phyloP scores from a whole-genome alignment of 1,140 invertebrate species.

The Leptoteleia sp. region DNA sequence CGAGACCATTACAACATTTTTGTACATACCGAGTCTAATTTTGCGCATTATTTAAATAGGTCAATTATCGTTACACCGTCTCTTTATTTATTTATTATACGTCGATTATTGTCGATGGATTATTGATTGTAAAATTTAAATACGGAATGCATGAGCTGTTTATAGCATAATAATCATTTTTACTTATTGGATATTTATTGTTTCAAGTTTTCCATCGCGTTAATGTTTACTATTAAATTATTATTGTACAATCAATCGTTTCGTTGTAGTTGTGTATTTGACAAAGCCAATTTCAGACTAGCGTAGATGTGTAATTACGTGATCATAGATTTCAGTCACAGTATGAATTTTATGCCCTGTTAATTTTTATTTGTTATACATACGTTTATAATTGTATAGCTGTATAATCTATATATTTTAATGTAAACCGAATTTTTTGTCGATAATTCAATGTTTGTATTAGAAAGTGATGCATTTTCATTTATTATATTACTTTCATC shows the following conservation, averaged over 20 bases:
- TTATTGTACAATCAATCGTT: conserved; percentile 24
- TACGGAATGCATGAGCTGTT: conserved; percentile 35
- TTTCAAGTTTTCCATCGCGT: conserved; percentile 37
- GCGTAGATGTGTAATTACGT: conserved; percentile 27
- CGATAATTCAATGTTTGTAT: too few relatives aligned
- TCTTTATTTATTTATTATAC: conserved; percentile 49
- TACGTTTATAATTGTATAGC: conserved; percentile 38
- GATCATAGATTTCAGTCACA: conserved; percentile 21
- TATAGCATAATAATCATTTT: conserved; percentile 18
- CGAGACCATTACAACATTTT: conserved; percentile 7
- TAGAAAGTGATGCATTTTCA: too few relatives aligned
- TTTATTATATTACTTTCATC: too few relatives aligned
- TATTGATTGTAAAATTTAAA: conserved; percentile 32
- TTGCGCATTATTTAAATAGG: conserved; percentile 46
- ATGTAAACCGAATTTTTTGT: too few relatives aligned
- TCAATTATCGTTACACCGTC: conserved; percentile 42
- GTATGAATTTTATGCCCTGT: conserved; percentile 49
- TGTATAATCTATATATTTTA: too few relatives aligned
- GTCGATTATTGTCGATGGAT: background rate
- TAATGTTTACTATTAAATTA: conserved; percentile 34
- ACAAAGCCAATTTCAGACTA: conserved; percentile 4
- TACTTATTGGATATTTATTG: conserved; percentile 44
- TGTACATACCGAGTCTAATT: conserved; percentile 44
- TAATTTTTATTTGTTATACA: conserved; percentile 55
- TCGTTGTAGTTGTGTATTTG: conserved; percentile 8